Evolutionary conservation across 2,888 invertebrate genomes (phyloP).

Genomic region (Limulus polyphemus): DNA sequence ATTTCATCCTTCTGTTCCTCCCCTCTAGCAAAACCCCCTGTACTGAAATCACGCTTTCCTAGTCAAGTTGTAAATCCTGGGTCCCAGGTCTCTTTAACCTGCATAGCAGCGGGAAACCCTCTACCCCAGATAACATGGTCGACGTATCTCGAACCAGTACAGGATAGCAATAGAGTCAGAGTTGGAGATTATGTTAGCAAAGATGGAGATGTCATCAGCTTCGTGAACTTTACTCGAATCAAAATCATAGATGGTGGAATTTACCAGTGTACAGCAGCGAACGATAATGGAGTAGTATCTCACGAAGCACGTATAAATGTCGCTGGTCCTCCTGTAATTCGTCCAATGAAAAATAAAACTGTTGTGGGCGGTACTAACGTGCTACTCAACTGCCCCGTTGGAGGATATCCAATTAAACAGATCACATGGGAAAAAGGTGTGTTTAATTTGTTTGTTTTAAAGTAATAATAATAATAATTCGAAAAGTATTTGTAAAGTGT

Average conservation of each 20-base stretch:
- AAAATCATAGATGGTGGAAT: neutral
- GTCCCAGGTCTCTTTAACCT: conserved; percentile 18
- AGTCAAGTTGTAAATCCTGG: conserved; percentile 21
- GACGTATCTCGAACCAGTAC: conserved; percentile 21
- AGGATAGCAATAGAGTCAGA: conserved; percentile 21
- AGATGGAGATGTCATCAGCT: conserved; percentile 24
- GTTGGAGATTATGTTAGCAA: conserved; percentile 25
- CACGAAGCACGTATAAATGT: neutral
- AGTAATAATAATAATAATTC: too few relatives aligned
- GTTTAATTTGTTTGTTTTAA: neutral
- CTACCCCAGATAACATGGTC: conserved; percentile 26
- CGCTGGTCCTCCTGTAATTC: neutral
- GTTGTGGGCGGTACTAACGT: neutral
- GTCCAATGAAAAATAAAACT: neutral
- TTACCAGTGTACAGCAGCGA: neutral
- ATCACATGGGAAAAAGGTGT: conserved; percentile 1
- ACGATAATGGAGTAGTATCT: neutral
- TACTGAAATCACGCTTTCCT: conserved; percentile 17
- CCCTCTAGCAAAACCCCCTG: conserved; percentile 17
- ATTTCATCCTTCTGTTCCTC: too few relatives aligned
- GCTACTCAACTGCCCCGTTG: neutral
- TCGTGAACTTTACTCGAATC: conserved; percentile 23
- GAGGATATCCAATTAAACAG: neutral
- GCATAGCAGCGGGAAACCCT: conserved; percentile 24
- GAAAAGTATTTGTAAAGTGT: too few relatives aligned